Conservation (phyloP, 2,888 invertebrate species). For the Cephus rjabovi region DNA sequence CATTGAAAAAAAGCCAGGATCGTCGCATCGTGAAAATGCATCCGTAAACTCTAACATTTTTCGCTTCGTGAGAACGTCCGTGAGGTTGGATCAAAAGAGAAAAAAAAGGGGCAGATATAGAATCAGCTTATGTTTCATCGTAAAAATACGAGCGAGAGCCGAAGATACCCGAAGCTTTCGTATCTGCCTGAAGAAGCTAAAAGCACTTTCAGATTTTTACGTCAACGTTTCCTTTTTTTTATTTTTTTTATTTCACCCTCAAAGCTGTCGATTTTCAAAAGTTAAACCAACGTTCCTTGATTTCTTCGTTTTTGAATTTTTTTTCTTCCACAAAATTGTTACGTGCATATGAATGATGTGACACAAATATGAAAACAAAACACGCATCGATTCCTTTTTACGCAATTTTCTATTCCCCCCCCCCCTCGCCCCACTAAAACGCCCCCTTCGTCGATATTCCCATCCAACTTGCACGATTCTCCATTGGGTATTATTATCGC, state of each 20-base stretch:
- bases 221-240: background rate
- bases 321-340: no score
- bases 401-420: no score
- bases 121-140: background rate
- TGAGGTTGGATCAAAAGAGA: background rate
- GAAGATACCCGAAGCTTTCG: background rate
- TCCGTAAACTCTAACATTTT: slow-evolving; percentile 45
- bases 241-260: background rate
- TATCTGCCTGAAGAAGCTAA: background rate
- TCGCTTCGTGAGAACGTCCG: slow-evolving; percentile 34
- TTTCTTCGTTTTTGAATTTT: no score
- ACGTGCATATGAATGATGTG: no score
- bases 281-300: no score
- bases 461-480: slow-evolving; percentile 5
- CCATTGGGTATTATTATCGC: background rate
- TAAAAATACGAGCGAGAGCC: background rate
- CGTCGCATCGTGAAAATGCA: slow-evolving; percentile 47
- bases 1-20: no score
- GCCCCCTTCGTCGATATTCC: background rate
- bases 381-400: no score
- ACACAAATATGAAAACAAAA: no score
- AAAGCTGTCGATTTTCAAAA: no score
- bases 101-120: background rate
- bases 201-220: background rate
- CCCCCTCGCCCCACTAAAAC: no score